A percentile compares a stretch with the other conserved stretches of the same genome.
phyloP scores from a whole-genome alignment of 2,113 vertebrate genomes.

The Felis chaus region DNA sequence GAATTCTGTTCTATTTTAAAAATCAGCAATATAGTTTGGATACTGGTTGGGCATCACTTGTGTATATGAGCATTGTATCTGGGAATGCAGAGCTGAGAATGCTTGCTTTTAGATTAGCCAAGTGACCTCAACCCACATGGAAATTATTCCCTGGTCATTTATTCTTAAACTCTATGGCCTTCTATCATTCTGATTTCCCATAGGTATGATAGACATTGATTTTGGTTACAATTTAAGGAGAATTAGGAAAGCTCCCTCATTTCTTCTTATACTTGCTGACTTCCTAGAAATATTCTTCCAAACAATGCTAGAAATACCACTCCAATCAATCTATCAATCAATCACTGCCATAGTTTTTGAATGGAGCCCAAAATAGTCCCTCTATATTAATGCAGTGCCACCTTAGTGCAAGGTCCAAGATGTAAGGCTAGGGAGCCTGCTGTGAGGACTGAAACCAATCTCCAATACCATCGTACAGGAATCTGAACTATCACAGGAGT shows the following conservation, averaged over 20 bases:
- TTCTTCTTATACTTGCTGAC: background rate
- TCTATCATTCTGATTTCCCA: background rate
- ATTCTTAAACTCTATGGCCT: background rate
- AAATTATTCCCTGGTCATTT: background rate
- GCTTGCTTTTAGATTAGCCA: background rate
- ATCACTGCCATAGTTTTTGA: background rate
- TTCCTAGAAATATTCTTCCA: background rate
- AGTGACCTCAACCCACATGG: background rate
- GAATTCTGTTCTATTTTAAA: constrained; percentile 29
- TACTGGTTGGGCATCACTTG: background rate
- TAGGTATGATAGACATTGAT: background rate
- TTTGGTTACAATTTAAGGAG: background rate
- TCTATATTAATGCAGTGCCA: background rate
- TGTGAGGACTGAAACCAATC: background rate
- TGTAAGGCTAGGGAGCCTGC: background rate
- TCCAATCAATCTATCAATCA: background rate
- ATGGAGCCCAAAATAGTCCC: background rate
- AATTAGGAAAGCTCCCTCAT: background rate
- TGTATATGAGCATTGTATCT: background rate
- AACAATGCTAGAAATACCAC: background rate
- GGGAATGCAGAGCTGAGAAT: background rate
- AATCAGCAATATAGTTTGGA: background rate
- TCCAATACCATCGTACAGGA: background rate
- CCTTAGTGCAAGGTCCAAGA: background rate
- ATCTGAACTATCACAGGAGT: background rate